phyloP scores from a whole-genome alignment of 2,113 vertebrate genomes.

The Willisornis vidua region DNA sequence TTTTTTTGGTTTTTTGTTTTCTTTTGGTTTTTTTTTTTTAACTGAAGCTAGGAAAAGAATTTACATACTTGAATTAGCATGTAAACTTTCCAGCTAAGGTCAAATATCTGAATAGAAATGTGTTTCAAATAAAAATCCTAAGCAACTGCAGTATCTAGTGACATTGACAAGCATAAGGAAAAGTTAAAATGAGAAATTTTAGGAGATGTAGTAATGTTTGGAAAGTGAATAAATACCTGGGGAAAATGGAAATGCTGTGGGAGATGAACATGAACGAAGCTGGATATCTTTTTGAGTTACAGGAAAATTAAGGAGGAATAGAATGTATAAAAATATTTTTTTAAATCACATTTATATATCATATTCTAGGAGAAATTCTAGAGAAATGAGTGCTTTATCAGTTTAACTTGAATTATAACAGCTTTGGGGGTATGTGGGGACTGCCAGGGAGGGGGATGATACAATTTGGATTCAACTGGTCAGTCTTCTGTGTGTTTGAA shows the following conservation, averaged over 20 bases:
- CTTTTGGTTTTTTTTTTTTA: neutral
- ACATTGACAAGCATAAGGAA: neutral
- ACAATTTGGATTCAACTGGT: neutral
- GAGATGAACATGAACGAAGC: neutral
- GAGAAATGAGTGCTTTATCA: neutral
- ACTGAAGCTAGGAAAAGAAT: neutral
- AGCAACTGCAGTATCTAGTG: neutral
- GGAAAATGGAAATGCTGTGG: neutral
- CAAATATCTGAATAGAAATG: neutral
- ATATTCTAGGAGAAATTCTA: neutral
- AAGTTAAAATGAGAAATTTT: neutral
- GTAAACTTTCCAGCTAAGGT: neutral
- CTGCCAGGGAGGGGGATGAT: neutral
- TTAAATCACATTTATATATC: neutral
- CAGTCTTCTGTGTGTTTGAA: neutral
- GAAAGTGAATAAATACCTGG: neutral
- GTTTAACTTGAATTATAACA: neutral
- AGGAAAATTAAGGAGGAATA: neutral
- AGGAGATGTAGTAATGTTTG: neutral
- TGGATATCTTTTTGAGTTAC: neutral
- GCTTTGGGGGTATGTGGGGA: neutral
- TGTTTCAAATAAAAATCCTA: neutral
- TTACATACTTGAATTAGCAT: neutral
- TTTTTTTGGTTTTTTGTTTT: neutral
- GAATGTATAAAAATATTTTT: neutral